Percentiles rank a stretch among this genome's conserved stretches.
These are phyloP conservation scores for Autographa gamma DNA, from an alignment of 2,888 invertebrate species.

Conservation along the genomic window DNA sequence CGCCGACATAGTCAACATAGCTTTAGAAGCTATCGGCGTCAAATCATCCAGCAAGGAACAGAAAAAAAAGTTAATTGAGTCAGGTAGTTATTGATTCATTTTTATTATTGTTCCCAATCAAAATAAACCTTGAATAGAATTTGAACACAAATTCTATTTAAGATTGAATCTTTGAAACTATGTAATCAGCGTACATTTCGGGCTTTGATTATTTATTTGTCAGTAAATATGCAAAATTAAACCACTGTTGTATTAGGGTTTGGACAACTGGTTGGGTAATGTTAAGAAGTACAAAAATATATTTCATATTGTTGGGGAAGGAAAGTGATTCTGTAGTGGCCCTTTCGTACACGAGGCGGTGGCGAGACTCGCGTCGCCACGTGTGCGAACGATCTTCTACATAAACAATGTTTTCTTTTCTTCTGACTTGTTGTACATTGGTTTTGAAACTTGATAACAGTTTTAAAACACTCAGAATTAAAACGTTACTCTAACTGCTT, in stretches of 20 bases:
- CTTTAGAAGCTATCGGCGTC: constrained; percentile 56
- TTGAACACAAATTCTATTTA: not conserved
- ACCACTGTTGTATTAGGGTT: not conserved
- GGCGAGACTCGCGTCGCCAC: no score
- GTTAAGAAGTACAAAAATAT: not conserved
- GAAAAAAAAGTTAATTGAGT: constrained; percentile 24
- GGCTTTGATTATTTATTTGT: not conserved
- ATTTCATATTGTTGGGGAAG: not conserved
- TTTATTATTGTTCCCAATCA: constrained; percentile 20
- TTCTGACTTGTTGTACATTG: not conserved
- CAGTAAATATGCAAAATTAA: not conserved
- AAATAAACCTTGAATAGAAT: not conserved
- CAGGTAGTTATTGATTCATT: constrained; percentile 67
- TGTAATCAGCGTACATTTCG: not conserved
- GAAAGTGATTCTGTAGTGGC: not conserved
- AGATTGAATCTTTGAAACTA: not conserved
- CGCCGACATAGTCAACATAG: constrained; percentile 67
- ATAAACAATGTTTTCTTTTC: constrained; percentile 1
- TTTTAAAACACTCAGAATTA: not conserved
- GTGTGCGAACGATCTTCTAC: not conserved
- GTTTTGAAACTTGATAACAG: not conserved
- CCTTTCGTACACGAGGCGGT: no score
- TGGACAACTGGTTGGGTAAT: not conserved
- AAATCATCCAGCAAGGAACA: constrained; percentile 10
- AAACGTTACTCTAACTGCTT: constrained; percentile 1